Conservation (phyloP, 2,797 vertebrate genomes). For the Chelon labrosus region DNA sequence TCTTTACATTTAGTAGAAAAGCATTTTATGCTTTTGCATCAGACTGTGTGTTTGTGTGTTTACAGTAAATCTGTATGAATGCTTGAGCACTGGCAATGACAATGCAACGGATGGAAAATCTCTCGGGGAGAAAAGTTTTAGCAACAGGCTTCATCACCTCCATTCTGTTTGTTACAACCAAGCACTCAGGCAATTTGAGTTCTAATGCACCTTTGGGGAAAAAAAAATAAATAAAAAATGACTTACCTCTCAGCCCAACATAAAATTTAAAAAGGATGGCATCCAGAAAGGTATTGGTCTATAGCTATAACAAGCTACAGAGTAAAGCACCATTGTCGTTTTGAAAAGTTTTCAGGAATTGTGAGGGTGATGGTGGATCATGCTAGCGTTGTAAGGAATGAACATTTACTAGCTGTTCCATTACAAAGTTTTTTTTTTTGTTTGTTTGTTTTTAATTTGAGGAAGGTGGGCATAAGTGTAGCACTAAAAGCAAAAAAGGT, state of each 20-base stretch:
- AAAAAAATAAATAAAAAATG: no score
- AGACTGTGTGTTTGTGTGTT: no score
- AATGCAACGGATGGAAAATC: slow-evolving; percentile 8
- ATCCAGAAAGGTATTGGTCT: slow-evolving; percentile 25
- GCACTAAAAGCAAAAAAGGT: no score
- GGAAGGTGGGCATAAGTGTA: no score
- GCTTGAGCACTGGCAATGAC: neutral
- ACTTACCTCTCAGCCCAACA: slow-evolving; percentile 11
- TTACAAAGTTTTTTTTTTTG: no score
- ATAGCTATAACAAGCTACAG: neutral
- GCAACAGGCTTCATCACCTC: slow-evolving; percentile 58
- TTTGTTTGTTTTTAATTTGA: no score
- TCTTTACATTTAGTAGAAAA: neutral
- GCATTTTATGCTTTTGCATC: neutral
- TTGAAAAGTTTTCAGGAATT: no score
- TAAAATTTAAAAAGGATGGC: slow-evolving; percentile 31
- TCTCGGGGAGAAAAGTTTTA: slow-evolving; percentile 45
- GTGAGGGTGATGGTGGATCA: neutral
- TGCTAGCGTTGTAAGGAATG: neutral
- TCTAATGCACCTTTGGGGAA: slow-evolving; percentile 61
- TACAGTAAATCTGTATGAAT: neutral
- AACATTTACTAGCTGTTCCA: no score
- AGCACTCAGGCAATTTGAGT: slow-evolving; percentile 59
- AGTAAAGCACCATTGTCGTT: neutral
- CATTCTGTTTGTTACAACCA: slow-evolving; percentile 55